phyloP scores from a whole-genome alignment of 2,797 vertebrate species.

The Ispidina lecontei region DNA sequence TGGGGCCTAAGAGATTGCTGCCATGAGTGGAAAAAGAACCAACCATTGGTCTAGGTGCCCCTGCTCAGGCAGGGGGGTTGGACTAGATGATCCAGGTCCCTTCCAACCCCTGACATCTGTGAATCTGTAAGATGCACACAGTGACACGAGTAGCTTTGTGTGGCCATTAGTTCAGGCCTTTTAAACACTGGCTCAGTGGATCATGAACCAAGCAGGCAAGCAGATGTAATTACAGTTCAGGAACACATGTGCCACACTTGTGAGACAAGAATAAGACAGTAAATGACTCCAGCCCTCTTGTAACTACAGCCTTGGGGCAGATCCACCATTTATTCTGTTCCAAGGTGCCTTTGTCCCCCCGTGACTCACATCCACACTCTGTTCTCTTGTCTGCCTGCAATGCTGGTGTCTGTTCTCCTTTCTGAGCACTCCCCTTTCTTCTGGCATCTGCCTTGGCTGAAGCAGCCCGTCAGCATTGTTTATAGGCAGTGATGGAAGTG shows the following conservation, averaged over 20 bases:
- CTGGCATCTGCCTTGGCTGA: neutral
- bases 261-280: neutral
- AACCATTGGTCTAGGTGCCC: too few species aligned
- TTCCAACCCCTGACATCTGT: too few species aligned
- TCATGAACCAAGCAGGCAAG: neutral
- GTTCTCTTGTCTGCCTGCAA: neutral
- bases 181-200: neutral
- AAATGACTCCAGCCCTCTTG: neutral
- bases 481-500: neutral
- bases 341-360: neutral
- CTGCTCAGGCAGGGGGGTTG: too few species aligned
- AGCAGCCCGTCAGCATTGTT: neutral
- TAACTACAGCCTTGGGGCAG: neutral
- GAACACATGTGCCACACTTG: rapidly evolving
- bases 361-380: rapidly evolving
- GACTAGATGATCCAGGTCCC: too few species aligned
- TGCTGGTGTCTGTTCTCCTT: neutral
- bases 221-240: neutral
- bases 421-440: neutral
- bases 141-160: rapidly evolving
- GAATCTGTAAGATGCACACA: neutral
- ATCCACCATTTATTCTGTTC: rapidly evolving
- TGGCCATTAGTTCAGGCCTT: neutral
- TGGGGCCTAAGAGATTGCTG: neutral
- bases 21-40: too few species aligned